These are phyloP conservation scores for Alethe castanea DNA, from an alignment of 2,113 vertebrate genomes.

Conservation along the genomic window DNA sequence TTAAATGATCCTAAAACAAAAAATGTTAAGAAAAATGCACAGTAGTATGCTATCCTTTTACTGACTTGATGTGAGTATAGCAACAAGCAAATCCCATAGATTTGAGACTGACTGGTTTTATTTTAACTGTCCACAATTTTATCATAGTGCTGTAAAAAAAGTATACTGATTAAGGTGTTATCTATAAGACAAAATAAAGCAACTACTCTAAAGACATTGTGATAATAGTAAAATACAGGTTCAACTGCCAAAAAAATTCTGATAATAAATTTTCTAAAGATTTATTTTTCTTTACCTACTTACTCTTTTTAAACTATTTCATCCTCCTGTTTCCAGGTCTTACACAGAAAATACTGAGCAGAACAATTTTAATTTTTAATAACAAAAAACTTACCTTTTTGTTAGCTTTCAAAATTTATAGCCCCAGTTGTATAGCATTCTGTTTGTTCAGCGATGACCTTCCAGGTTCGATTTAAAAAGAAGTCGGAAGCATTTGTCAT, in stretches of 20 bases:
- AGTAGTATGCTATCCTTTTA: not conserved
- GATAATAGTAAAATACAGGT: not conserved
- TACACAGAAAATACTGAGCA: not conserved
- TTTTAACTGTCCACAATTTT: not conserved
- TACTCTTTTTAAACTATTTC: not conserved
- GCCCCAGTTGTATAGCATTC: conserved; percentile 59
- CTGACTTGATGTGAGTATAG: not conserved
- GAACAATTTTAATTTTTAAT: not conserved
- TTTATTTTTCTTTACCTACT: not conserved
- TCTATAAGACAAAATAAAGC: not conserved
- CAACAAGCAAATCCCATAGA: not conserved
- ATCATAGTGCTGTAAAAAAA: not conserved
- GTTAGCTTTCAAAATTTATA: conserved; percentile 76
- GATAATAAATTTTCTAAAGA: not conserved
- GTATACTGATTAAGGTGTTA: not conserved
- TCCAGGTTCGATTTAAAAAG: conserved; percentile 76
- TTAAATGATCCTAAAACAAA: conserved; percentile 32
- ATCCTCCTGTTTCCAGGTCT: not conserved
- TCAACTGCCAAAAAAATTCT: not conserved
- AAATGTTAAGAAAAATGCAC: conserved; percentile 23
- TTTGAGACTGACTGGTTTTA: not conserved
- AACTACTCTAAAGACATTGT: not conserved
- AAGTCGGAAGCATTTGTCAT: conserved; percentile 81
- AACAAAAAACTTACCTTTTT: conserved; percentile 63
- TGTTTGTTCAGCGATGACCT: conserved; percentile 73